Conservation (phyloP, 2,888 invertebrate genomes). For the Serripes groenlandicus region DNA sequence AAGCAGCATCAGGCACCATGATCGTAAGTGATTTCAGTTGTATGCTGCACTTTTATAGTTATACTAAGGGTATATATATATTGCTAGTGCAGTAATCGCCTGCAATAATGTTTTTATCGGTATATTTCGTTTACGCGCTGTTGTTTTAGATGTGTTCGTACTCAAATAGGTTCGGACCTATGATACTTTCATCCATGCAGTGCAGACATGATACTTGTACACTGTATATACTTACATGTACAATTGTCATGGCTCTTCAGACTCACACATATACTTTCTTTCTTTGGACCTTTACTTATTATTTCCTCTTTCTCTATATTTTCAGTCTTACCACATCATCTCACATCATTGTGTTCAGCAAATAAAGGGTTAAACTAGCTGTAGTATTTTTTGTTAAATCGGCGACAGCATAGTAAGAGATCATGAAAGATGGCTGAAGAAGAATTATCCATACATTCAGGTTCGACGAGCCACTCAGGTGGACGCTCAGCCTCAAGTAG, state of each 20-base stretch:
- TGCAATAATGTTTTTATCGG: too few species aligned
- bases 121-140: too few species aligned
- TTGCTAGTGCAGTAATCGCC: too few species aligned
- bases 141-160: too few species aligned
- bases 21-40: not conserved
- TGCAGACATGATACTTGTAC: not conserved
- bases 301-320: too few species aligned
- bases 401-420: conserved; percentile 8
- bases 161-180: not conserved
- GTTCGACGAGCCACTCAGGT: too few species aligned
- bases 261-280: not conserved
- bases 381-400: not conserved
- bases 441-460: too few species aligned
- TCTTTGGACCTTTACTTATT: not conserved
- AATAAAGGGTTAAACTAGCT: not conserved
- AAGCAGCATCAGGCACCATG: too few species aligned
- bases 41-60: not conserved
- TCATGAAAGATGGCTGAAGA: not conserved
- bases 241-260: not conserved
- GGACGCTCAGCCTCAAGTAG: not conserved
- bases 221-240: not conserved
- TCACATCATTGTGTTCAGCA: not conserved
- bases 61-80: not conserved
- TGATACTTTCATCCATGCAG: not conserved
- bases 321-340: conserved; percentile 9